Evolutionary conservation across 2,888 invertebrate genomes (phyloP), one percentile per base, ranked within the genome.

Genomic region (Stenotaenia linearis): DNA sequence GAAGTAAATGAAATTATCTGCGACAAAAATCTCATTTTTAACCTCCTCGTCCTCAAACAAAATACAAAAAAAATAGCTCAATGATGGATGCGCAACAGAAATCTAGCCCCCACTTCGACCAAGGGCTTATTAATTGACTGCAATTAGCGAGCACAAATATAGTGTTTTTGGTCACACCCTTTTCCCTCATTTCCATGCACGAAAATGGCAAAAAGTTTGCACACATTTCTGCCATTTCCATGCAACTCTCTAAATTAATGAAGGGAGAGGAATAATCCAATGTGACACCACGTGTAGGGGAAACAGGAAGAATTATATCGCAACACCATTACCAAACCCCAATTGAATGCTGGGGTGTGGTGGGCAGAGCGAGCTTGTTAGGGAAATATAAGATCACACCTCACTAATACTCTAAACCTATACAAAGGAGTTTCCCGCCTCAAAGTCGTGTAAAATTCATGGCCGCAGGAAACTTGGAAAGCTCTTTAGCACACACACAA

Each of bases 1-100:
- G 56, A 56, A 56, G 56, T 56, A 56, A 56, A 56, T 56, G 56
- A 56, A 56, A 56, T 56, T 56, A 56, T 56, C 18, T 56, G 56
- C n/a, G 18, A 56, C 56, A 56, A 56, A 56, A 56, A 56, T 18
- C 18, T 56, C 23, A 7, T n/a, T 56, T 7, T 18, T 18, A 5
- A 6, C 1, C 37, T 12, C 37, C 37, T 6, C 32, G 5, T 9
- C 12, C 45, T 15, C 45, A 45, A 9, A 5, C 6, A n/a, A n/a
- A n/a, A n/a, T n/a, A n/a, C n/a, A n/a, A n/a, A 37, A 37, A 37
- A 37, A 37, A 37, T 37, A 12, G 37, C 37, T 1, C 37, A 37
- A 23, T 56, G 56, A 56, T 56, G 56, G 18, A 56, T 56, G 18
- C 23, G 15, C 9, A 56, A 18, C 23, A 56, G n/a, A 56, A 56